These are phyloP conservation scores for Melangyna quadrimaculata DNA, from an alignment of 2,888 invertebrate genomes.

Conservation along the genomic window DNA sequence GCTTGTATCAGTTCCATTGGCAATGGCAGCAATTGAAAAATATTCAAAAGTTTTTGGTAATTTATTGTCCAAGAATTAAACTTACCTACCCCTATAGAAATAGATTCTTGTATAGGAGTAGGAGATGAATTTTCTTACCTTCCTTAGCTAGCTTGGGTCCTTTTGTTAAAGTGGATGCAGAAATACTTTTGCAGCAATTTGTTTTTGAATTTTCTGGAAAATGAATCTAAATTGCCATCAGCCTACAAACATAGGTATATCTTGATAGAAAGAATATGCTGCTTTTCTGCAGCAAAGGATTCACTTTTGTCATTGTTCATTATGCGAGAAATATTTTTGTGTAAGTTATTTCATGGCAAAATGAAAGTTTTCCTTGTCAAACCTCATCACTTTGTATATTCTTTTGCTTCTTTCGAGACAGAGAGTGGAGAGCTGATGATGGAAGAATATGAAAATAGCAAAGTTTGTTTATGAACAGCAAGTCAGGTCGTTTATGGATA, in stretches of 20 bases:
- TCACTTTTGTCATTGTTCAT: constrained; percentile 40
- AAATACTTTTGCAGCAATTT: constrained; percentile 59
- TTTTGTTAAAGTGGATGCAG: constrained; percentile 30
- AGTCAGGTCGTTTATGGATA: constrained; percentile 23
- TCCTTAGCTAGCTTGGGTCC: not conserved
- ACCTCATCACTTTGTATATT: not conserved
- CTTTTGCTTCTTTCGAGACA: not conserved
- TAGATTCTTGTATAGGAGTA: not conserved
- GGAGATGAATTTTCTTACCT: not conserved
- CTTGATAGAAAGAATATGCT: not conserved
- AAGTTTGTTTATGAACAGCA: not conserved
- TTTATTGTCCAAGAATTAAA: constrained; percentile 14
- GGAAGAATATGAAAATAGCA: not conserved
- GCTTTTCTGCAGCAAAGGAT: not conserved
- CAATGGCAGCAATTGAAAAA: constrained; percentile 36
- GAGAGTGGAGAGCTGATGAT: not conserved
- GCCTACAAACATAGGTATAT: not conserved
- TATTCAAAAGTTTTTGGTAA: constrained; percentile 33
- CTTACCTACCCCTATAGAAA: not conserved
- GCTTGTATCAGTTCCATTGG: not conserved
- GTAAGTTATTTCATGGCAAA: not conserved
- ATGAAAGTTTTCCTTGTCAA: constrained; percentile 30
- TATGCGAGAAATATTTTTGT: constrained; percentile 28
- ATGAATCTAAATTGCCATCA: not conserved
- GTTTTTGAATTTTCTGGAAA: constrained; percentile 40